Percentiles rank a stretch among this genome's conserved stretches.
These are phyloP conservation scores for Drosophila yakuba DNA, from an alignment of 1,140 invertebrate species.

Conservation along the genomic window DNA sequence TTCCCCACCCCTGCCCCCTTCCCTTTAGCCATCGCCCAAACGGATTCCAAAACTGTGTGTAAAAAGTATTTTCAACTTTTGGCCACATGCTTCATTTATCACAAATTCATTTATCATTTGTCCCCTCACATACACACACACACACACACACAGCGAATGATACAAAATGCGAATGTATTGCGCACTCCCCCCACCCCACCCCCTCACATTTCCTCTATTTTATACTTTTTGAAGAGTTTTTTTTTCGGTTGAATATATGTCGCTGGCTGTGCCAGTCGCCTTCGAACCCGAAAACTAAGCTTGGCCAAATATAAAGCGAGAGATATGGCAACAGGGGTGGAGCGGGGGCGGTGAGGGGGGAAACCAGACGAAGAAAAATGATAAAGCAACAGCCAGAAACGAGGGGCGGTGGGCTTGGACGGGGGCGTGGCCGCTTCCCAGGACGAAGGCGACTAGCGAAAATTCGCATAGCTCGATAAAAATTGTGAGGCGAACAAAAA, in stretches of 20 bases:
- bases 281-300: slow-evolving; percentile 50
- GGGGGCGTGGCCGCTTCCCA: slow-evolving; percentile 5
- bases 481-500: slow-evolving; percentile 19
- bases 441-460: slow-evolving; percentile 21
- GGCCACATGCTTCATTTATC: slow-evolving; percentile 82
- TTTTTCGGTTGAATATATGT: slow-evolving; percentile 42
- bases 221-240: background rate
- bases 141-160: slow-evolving; percentile 30
- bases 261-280: slow-evolving; percentile 47
- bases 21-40: slow-evolving; percentile 1
- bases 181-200: slow-evolving; percentile 3
- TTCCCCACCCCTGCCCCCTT: too few relatives aligned
- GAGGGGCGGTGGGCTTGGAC: background rate
- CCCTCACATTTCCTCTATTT: slow-evolving; percentile 5
- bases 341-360: background rate
- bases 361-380: slow-evolving; percentile 56
- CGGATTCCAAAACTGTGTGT: slow-evolving; percentile 52
- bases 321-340: background rate
- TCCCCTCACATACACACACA: slow-evolving; percentile 25
- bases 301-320: slow-evolving; percentile 32
- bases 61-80: slow-evolving; percentile 83
- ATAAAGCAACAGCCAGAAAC: slow-evolving; percentile 48
- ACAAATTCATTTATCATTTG: slow-evolving; percentile 62
- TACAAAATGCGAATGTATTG: slow-evolving; percentile 50
- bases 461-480: slow-evolving; percentile 40